phyloP scores from a whole-genome alignment of 2,888 invertebrate species.

The Latrodectus hesperus region DNA sequence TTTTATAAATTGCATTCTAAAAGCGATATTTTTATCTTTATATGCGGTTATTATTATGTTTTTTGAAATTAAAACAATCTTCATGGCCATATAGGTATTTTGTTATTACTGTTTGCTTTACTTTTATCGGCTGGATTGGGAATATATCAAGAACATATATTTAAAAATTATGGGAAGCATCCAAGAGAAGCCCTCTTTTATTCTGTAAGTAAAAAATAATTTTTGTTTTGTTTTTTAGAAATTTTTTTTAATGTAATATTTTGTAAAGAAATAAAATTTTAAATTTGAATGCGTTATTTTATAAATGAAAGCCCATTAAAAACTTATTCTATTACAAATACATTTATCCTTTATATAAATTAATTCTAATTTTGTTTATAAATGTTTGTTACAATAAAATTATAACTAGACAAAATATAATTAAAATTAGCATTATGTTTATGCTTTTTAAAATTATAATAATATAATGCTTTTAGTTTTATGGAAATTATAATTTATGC shows the following conservation, averaged over 20 bases:
- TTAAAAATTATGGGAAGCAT: conserved; percentile 76
- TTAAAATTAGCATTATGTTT: too few species aligned
- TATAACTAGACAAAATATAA: too few species aligned
- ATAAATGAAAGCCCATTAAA: neutral
- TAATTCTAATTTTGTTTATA: neutral
- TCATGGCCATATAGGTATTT: conserved; percentile 78
- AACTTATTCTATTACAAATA: too few species aligned
- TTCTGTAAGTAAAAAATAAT: conserved; percentile 78
- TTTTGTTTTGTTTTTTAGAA: conserved; percentile 25
- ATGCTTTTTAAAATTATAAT: too few species aligned
- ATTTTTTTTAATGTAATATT: too few species aligned
- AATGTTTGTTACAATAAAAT: neutral
- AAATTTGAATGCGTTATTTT: neutral
- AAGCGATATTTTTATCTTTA: neutral
- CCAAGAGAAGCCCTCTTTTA: conserved; percentile 86
- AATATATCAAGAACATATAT: conserved; percentile 92
- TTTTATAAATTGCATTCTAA: neutral
- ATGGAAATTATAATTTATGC: too few species aligned
- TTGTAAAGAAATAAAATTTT: too few species aligned
- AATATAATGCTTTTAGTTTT: too few species aligned
- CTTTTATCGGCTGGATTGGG: conserved; percentile 97
- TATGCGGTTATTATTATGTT: neutral
- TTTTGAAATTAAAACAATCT: too few species aligned
- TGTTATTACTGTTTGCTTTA: conserved; percentile 88
- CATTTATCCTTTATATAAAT: too few species aligned